These are phyloP conservation scores for Apotomis betuletana DNA, from an alignment of 2,888 invertebrate species.

Conservation along the genomic window DNA sequence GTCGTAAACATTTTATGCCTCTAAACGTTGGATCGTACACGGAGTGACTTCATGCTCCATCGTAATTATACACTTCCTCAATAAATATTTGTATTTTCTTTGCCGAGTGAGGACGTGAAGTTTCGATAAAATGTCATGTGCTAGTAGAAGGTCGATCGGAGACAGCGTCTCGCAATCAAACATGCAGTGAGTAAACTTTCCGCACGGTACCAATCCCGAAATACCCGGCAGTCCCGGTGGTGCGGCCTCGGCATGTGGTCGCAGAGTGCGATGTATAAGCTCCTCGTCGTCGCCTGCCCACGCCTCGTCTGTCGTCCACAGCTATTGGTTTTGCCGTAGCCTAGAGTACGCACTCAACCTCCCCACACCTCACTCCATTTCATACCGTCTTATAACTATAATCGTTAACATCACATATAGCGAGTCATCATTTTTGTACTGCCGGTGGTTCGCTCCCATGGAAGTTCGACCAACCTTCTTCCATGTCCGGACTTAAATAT, in stretches of 20 bases:
- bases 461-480: no score
- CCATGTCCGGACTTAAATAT: no score
- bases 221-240: conserved; percentile 70
- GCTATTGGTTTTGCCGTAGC: conserved; percentile 12
- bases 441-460: no score
- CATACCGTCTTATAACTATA: no score
- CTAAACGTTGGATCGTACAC: conserved; percentile 43
- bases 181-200: conserved; percentile 77
- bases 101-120: conserved; percentile 51
- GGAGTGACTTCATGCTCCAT: conserved; percentile 45
- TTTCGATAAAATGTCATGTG: conserved; percentile 49
- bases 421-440: no score
- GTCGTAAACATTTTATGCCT: conserved; percentile 52
- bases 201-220: conserved; percentile 83
- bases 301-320: conserved; percentile 35
- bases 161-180: conserved; percentile 63
- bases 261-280: conserved; percentile 12
- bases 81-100: conserved; percentile 48
- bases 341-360: conserved; percentile 18
- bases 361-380: background rate
- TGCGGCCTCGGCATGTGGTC: conserved; percentile 44
- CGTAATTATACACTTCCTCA: conserved; percentile 42
- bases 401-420: no score
- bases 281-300: conserved; percentile 21
- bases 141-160: conserved; percentile 68